Percentiles rank a stretch among this genome's conserved stretches.
Evolutionary conservation across 23 tunicate species (phyloP).

Genomic region (Oikopleura vanhoeffeni): DNA sequence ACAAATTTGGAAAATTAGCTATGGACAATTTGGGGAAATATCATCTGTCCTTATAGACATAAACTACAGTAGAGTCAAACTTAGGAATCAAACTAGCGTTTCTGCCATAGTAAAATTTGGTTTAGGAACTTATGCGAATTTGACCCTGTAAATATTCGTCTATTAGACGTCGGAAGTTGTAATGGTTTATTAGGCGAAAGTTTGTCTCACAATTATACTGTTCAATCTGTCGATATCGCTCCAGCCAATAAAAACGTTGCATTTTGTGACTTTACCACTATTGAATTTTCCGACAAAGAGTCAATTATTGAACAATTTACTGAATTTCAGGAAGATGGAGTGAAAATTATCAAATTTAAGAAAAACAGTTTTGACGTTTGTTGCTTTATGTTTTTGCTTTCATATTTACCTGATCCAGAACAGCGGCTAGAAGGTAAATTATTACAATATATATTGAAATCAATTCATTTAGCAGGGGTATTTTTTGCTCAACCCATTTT

Average conservation of each 20-base stretch:
- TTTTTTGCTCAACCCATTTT: too few species aligned
- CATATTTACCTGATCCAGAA: not conserved
- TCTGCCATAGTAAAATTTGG: too few species aligned
- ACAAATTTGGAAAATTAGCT: too few species aligned
- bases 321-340: not conserved
- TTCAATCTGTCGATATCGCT: not conserved
- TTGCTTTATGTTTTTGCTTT: not conserved
- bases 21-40: too few species aligned
- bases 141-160: not conserved
- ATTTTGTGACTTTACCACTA: not conserved
- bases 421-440: not conserved
- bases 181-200: not conserved
- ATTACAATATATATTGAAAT: too few species aligned
- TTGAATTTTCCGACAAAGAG: not conserved
- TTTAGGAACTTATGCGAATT: too few species aligned
- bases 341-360: not conserved
- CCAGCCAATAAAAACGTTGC: not conserved
- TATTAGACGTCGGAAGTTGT: not conserved
- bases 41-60: too few species aligned
- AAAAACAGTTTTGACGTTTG: not conserved
- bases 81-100: too few species aligned
- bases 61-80: too few species aligned
- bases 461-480: too few species aligned
- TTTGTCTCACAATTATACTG: not conserved
- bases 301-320: not conserved